Percentiles rank a stretch among this genome's conserved stretches.
phyloP scores from a whole-genome alignment of 2,888 invertebrate species.

The Julus scandinavius region DNA sequence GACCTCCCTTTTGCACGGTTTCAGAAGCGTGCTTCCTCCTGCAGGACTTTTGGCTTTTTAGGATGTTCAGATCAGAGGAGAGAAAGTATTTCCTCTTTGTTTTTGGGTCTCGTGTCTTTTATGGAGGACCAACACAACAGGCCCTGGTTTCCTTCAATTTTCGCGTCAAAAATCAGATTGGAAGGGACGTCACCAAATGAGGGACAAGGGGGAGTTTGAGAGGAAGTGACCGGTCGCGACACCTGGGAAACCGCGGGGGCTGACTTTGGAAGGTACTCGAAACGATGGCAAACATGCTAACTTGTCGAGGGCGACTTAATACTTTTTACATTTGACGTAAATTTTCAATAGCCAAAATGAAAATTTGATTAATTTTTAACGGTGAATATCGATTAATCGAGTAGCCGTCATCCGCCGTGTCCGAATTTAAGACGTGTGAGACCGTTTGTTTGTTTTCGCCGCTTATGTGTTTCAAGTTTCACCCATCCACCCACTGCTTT shows the following conservation, averaged over 20 bases:
- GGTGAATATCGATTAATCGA: neutral
- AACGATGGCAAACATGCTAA: no score
- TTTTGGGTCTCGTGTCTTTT: constrained; percentile 30
- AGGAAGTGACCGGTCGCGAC: neutral
- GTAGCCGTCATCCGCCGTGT: neutral
- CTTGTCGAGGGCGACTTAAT: neutral
- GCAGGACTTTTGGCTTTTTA: neutral
- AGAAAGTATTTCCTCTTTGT: constrained; percentile 36
- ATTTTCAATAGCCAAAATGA: constrained; percentile 7
- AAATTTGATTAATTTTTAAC: constrained; percentile 41
- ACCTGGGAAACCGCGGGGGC: neutral
- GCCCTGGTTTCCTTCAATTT: constrained; percentile 8
- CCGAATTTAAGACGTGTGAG: constrained; percentile 7
- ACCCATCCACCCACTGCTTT: no score
- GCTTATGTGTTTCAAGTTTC: neutral
- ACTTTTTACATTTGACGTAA: constrained; percentile 1
- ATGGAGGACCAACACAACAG: neutral
- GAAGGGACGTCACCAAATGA: neutral
- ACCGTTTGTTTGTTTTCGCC: constrained; percentile 10
- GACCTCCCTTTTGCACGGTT: neutral
- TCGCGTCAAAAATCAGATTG: neutral
- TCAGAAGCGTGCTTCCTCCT: constrained; percentile 8
- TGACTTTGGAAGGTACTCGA: neutral
- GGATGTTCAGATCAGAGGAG: constrained; percentile 30
- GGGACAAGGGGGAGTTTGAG: neutral